These are phyloP conservation scores for Chauna torquata DNA, from an alignment of 2,113 vertebrate genomes.

Conservation along the genomic window DNA sequence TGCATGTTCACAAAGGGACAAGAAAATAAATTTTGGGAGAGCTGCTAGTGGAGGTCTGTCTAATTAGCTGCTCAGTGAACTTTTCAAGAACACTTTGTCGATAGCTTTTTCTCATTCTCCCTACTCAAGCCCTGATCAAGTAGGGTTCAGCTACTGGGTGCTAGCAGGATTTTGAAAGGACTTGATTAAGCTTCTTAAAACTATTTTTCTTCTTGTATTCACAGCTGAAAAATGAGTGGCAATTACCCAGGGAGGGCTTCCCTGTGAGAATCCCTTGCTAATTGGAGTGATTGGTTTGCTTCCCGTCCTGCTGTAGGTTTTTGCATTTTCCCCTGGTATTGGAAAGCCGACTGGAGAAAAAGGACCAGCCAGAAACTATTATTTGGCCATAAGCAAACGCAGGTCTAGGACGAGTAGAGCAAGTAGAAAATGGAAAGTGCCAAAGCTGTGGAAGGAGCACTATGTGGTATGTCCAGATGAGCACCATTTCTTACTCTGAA, in stretches of 20 bases:
- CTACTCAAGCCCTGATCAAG: neutral
- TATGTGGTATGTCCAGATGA: accelerated
- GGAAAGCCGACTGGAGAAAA: neutral
- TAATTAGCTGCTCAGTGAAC: neutral
- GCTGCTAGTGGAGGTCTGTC: neutral
- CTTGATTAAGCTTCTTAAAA: neutral
- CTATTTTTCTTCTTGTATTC: neutral
- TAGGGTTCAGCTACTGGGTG: neutral
- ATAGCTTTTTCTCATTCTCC: neutral
- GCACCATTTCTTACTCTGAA: neutral
- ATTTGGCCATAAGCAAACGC: neutral
- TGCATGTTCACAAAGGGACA: neutral
- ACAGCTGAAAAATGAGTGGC: neutral
- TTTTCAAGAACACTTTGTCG: neutral
- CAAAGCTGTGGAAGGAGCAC: neutral
- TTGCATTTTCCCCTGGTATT: neutral
- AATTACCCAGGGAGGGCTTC: neutral
- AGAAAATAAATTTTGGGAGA: neutral
- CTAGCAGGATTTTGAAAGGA: neutral
- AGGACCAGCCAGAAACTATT: neutral
- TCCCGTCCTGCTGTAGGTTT: neutral
- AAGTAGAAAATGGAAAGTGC: neutral
- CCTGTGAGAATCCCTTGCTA: neutral
- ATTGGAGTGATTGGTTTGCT: neutral
- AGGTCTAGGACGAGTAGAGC: neutral